Evolutionary conservation across 2,797 vertebrate genomes (phyloP).

Genomic region (Ciconia nigra): DNA sequence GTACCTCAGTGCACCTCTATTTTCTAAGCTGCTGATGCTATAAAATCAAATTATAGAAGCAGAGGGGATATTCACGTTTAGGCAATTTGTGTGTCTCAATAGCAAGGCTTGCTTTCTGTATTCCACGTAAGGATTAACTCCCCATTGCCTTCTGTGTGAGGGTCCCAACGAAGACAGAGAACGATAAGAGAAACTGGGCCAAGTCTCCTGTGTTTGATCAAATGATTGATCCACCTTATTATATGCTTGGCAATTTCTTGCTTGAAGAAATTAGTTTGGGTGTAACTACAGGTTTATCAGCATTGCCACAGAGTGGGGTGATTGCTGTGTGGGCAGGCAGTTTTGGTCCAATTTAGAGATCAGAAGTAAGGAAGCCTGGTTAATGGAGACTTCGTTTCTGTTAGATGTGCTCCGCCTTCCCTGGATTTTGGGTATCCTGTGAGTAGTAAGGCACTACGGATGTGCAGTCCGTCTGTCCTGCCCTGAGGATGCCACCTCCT

Average conservation of each 20-base stretch:
- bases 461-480: neutral
- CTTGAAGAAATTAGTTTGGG: constrained; percentile 6
- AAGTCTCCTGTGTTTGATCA: neutral
- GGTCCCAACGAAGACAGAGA: neutral
- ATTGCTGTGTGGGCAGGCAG: neutral
- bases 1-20: neutral
- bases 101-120: neutral
- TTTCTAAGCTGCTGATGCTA: neutral
- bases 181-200: neutral
- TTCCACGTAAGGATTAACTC: rapidly evolving
- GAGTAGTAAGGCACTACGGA: neutral
- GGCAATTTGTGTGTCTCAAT: neutral
- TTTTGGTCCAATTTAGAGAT: neutral
- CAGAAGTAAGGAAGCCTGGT: neutral
- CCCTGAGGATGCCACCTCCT: neutral
- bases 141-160: neutral
- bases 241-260: neutral
- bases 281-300: constrained; percentile 42
- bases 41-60: neutral
- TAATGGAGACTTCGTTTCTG: neutral
- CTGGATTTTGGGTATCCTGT: neutral
- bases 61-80: neutral
- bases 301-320: neutral
- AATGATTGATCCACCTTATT: neutral
- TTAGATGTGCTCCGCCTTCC: neutral